Evolutionary conservation across 1,140 invertebrate genomes (phyloP), one percentile per base, ranked within the genome.

Genomic region (Drosophila tsacasi): DNA sequence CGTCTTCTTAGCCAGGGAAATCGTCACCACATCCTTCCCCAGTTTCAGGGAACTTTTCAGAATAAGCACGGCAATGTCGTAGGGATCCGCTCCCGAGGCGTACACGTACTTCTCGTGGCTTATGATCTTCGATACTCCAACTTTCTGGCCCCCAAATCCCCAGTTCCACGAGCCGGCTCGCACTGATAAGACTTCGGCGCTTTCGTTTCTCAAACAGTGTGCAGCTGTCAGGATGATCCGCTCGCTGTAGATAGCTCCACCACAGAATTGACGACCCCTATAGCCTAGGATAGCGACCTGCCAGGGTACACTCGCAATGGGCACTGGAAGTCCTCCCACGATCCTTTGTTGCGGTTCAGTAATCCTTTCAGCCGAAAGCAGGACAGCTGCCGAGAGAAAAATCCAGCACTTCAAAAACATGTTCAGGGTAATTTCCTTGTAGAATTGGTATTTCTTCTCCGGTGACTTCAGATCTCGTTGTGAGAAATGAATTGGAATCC

Each of bases 401-500:
- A 55, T 21, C 52, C 13, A 55, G 32, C 13, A 55, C 32, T 37
- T 55, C 6, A 55, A 6, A 23, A 37, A 21, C 52, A 37, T 55
- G 37, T 55, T 23, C 2, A 7, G 9, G 30, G 3, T 35, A 6
- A n/a, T 1, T n/a, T 50, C 1, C 17, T n/a, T 50, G 5, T 10
- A 30, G n/a, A 3, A 0, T 50, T n/a, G 5, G 8, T 13, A n/a
- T n/a, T 27, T 27, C 9, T 52, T 35, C 7, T 21, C 8, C 5
- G 30, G 3, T 6, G 30, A 35, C 19, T 54, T 21, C 13, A 21
- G 50, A 54, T 54, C 27, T 54, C 0, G 30, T 21, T 54, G 19
- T 35, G 13, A 17, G 7, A 35, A 54, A 30, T 15, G 13, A 35
- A 21, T 5, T 21, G 32, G 4, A 1, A 15, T 55, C 19, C 4